Base-by-base conservation (phyloP, 1,140 invertebrate genomes). In the Anthonomus grandis region DNA sequence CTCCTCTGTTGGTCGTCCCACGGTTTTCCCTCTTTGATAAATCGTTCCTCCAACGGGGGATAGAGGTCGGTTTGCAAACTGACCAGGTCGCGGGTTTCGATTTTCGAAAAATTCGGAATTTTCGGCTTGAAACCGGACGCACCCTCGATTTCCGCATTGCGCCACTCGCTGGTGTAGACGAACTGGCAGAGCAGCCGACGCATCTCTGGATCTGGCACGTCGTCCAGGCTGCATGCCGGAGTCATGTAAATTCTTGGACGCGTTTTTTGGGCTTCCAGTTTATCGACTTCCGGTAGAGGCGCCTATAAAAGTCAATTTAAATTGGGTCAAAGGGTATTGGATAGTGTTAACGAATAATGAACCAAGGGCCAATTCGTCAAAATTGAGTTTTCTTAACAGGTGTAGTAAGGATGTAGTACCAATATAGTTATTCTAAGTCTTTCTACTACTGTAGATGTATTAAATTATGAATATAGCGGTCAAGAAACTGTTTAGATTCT, bases 151-250 rank as follows among this genome's bases (percentile, higher is more conserved):
- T 65, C 57, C 12, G 58, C 60, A 45, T 54, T 61, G 46, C 59
- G 56, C 57, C 57, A 64, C 27, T 69, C 68, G 15, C 68, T 65
- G 13, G 60, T 69, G 44, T 73, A 73, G 48, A 64, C 62, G 41
- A 63, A 59, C 1, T 66, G 38, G 21, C 59, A 56, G 5, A 72
- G 21, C 5, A 67, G 4, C 8, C 71, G 50, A 44, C 72, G 60
- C 12, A 71, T 70, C 27, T 73, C 52, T 42, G 64, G 56, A 59
- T 79, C 72, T 2, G 64, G 63, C 2, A 79, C 65, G 44, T 81
- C 73, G 39, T 81, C 78, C 54, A 80, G 68, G 59, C 74, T 74
- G 10, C 79, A 68, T 3, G 74, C 75, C 0, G 77, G 77, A 0
- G 74, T 70, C 68, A 79, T 74, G 24, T 75, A 72, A 10, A 74